A percentile compares a stretch with the other conserved stretches of the same genome.
Conservation (phyloP, 2,113 vertebrate species). For the Sitta europaea region DNA sequence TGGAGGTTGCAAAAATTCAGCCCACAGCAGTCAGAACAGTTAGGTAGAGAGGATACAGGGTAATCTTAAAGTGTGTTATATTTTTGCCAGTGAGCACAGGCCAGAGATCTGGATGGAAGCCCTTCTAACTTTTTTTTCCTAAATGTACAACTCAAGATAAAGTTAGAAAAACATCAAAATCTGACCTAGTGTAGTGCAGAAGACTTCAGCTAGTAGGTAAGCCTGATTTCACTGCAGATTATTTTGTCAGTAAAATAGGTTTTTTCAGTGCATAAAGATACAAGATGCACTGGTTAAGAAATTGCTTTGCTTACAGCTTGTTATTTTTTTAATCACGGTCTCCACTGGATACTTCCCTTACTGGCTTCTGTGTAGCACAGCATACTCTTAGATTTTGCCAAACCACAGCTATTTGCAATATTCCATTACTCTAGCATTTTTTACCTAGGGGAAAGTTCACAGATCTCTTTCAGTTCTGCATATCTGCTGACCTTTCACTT, state of each 20-base stretch:
- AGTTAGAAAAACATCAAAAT: background rate
- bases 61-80: background rate
- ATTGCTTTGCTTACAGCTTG: background rate
- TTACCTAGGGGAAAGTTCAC: slow-evolving; percentile 9
- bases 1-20: background rate
- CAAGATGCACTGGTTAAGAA: background rate
- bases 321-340: background rate
- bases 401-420: slow-evolving; percentile 53
- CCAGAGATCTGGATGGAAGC: background rate
- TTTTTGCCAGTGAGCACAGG: background rate
- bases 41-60: background rate
- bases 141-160: background rate
- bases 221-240: background rate
- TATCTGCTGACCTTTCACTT: slow-evolving; percentile 26
- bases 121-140: background rate
- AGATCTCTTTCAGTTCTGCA: background rate
- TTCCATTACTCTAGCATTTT: slow-evolving; percentile 1
- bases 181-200: background rate
- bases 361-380: background rate
- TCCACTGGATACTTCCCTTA: background rate
- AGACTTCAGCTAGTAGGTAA: background rate
- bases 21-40: background rate
- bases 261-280: background rate
- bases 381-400: background rate
- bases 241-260: background rate